Evolutionary conservation across 1,140 invertebrate genomes (phyloP).

Genomic region (Tenebrio molitor): DNA sequence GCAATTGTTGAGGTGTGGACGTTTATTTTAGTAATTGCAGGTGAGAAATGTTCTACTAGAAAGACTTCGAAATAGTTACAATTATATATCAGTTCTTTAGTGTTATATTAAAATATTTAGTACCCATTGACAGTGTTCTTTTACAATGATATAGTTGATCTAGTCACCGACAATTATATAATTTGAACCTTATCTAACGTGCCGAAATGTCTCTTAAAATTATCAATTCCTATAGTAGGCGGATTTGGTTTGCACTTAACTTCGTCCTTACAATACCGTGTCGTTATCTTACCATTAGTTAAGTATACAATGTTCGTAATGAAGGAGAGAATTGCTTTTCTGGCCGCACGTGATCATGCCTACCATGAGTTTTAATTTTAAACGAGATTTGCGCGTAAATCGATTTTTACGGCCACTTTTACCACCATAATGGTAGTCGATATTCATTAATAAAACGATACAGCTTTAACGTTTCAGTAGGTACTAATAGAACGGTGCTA

Average conservation of each 20-base stretch:
- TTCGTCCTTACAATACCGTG: not conserved
- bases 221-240: slow-evolving; percentile 56
- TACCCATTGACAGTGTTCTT: slow-evolving; percentile 38
- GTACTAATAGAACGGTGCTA: too few species aligned
- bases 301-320: slow-evolving; percentile 9
- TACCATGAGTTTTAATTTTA: too few species aligned
- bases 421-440: too few species aligned
- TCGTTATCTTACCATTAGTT: not conserved
- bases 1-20: slow-evolving; percentile 23
- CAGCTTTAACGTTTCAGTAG: too few species aligned
- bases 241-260: slow-evolving; percentile 33
- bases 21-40: slow-evolving; percentile 37
- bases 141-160: slow-evolving; percentile 42
- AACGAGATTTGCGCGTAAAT: too few species aligned
- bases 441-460: too few species aligned
- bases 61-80: slow-evolving; percentile 35
- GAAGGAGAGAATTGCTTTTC: too few species aligned
- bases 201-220: slow-evolving; percentile 11
- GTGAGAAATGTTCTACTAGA: slow-evolving; percentile 15
- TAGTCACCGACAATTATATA: slow-evolving; percentile 24
- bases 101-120: slow-evolving; percentile 40
- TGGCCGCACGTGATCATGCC: too few species aligned
- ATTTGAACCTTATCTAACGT: slow-evolving; percentile 6
- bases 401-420: too few species aligned
- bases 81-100: slow-evolving; percentile 38